These are phyloP conservation scores for Meteorus colon DNA, from an alignment of 2,888 invertebrate species.

Conservation along the genomic window DNA sequence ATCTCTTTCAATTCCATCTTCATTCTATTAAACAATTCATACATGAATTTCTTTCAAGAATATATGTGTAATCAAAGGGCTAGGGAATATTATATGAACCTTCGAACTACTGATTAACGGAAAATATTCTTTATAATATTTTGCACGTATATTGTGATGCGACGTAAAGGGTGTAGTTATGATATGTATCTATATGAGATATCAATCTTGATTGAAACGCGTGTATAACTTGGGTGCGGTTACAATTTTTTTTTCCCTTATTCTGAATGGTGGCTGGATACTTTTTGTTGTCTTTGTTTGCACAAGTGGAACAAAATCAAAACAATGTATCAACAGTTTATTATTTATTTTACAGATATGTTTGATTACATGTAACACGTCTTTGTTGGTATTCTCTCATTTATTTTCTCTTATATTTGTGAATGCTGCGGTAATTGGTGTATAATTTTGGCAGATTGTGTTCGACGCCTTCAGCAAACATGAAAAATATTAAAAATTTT, in stretches of 20 bases:
- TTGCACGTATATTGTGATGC: conserved; percentile 42
- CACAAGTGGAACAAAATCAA: conserved; percentile 35
- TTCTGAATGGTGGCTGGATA: conserved; percentile 67
- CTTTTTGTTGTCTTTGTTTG: conserved; percentile 48
- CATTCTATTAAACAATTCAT: neutral
- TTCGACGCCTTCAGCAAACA: conserved; percentile 59
- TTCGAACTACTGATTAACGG: conserved; percentile 45
- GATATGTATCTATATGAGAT: conserved; percentile 5
- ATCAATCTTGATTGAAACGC: conserved; percentile 10
- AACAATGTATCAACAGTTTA: conserved; percentile 11
- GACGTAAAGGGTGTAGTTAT: conserved; percentile 20
- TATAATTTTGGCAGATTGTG: conserved; percentile 65
- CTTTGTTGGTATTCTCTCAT: conserved; percentile 23
- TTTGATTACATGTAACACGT: conserved; percentile 33
- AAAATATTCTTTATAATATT: conserved; percentile 21
- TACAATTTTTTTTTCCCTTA: conserved; percentile 47
- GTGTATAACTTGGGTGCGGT: neutral
- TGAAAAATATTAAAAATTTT: conserved; percentile 38
- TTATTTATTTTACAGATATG: conserved; percentile 20
- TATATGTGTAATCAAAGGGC: neutral
- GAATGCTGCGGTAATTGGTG: conserved; percentile 55
- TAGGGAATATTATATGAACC: conserved; percentile 32
- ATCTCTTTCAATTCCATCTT: conserved; percentile 36
- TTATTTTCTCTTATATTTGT: conserved; percentile 43
- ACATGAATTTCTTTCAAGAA: neutral